Evolutionary conservation across 2,797 vertebrate species (phyloP).

Genomic region (Poecilia picta): DNA sequence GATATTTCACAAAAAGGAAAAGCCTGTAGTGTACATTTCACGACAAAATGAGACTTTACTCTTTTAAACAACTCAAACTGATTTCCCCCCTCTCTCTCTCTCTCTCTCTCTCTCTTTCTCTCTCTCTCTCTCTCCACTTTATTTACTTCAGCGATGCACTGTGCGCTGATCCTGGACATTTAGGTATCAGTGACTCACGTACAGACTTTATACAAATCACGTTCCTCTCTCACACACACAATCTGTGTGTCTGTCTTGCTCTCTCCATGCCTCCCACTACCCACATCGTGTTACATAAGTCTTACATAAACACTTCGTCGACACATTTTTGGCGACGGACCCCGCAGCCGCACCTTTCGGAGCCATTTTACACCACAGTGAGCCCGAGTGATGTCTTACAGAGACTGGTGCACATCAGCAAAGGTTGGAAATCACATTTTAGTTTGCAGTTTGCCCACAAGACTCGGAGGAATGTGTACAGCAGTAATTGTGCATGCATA

Average conservation of each 20-base stretch:
- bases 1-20: slow-evolving; percentile 60
- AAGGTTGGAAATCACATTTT: slow-evolving; percentile 44
- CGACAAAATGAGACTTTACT: slow-evolving; percentile 34
- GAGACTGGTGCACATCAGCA: slow-evolving; percentile 41
- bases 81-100: slow-evolving; percentile 10
- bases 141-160: slow-evolving; percentile 51
- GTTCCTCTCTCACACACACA: slow-evolving; percentile 36
- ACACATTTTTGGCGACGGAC: slow-evolving; percentile 61
- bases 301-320: slow-evolving; percentile 74
- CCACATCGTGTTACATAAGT: slow-evolving; percentile 74
- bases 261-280: slow-evolving; percentile 70
- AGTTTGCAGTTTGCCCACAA: slow-evolving; percentile 33
- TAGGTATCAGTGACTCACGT: slow-evolving; percentile 66
- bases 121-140: slow-evolving; percentile 4
- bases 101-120: neutral
- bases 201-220: slow-evolving; percentile 56
- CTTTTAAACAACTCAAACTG: slow-evolving; percentile 29
- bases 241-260: slow-evolving; percentile 45
- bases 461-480: slow-evolving; percentile 55
- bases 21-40: slow-evolving; percentile 44
- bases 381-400: slow-evolving; percentile 52
- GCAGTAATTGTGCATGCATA: slow-evolving; percentile 64
- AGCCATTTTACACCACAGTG: slow-evolving; percentile 48
- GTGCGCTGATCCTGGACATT: slow-evolving; percentile 46
- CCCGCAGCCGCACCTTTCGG: slow-evolving; percentile 55